These are phyloP conservation scores for Cheilosia variabilis DNA, from an alignment of 2,888 invertebrate genomes.

Conservation along the genomic window DNA sequence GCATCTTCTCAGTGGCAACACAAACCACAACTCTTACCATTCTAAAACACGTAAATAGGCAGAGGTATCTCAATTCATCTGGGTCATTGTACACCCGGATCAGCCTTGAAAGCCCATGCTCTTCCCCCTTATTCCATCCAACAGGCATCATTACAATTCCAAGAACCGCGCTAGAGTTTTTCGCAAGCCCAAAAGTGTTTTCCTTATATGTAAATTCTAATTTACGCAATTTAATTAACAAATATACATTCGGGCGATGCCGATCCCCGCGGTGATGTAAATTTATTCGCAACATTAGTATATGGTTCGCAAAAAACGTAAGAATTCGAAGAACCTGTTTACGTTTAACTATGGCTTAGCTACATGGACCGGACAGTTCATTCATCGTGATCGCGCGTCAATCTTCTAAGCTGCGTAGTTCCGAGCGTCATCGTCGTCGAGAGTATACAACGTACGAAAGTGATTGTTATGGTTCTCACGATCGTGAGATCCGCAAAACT, in stretches of 20 bases:
- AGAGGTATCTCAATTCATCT: conserved; percentile 31
- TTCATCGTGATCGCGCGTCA: conserved; percentile 28
- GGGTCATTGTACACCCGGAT: conserved; percentile 65
- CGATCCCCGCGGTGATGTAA: conserved; percentile 19
- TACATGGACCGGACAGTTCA: conserved; percentile 10
- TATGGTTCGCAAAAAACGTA: conserved; percentile 59
- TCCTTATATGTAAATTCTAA: conserved; percentile 52
- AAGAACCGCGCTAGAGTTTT: conserved; percentile 45
- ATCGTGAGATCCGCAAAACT: conserved; percentile 52
- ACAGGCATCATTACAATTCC: conserved; percentile 29
- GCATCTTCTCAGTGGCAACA: not conserved
- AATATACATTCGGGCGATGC: conserved; percentile 12
- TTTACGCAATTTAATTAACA: conserved; percentile 44
- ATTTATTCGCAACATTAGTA: conserved; percentile 55
- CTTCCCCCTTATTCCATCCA: conserved; percentile 4
- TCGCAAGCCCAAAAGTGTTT: conserved; percentile 57
- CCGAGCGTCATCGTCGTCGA: not conserved
- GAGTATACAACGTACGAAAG: conserved; percentile 25
- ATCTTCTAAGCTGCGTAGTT: not conserved
- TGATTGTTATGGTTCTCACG: conserved; percentile 61
- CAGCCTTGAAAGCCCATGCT: conserved; percentile 51
- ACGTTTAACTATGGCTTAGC: not conserved
- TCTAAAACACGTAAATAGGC: conserved; percentile 25
- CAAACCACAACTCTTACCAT: conserved; percentile 24
- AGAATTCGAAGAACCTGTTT: conserved; percentile 51